phyloP scores from a whole-genome alignment of 2,797 vertebrate genomes.

The Manis pentadactyla region DNA sequence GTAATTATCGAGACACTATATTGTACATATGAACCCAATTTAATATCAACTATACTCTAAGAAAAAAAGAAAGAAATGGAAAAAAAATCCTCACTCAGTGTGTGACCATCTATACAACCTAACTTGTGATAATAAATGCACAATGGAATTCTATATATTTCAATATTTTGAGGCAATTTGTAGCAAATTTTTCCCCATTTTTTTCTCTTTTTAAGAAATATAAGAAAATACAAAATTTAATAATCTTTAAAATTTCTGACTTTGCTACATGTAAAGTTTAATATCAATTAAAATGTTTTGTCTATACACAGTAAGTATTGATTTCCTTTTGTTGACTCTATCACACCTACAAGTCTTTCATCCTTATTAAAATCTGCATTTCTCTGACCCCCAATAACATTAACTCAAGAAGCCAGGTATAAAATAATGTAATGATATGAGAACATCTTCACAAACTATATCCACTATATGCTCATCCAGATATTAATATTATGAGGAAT shows the following conservation, averaged over 20 bases:
- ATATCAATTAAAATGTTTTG: constrained; percentile 9
- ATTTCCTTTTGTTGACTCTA: neutral
- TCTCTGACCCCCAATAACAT: neutral
- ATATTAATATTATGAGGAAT: neutral
- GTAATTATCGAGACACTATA: too few species aligned
- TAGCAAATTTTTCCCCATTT: neutral
- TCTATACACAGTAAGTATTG: neutral
- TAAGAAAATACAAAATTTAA: neutral
- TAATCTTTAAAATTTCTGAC: neutral
- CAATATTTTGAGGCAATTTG: neutral
- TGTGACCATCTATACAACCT: neutral
- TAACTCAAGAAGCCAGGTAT: neutral
- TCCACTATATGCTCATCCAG: neutral
- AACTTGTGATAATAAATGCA: neutral
- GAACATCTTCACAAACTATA: neutral
- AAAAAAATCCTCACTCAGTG: neutral
- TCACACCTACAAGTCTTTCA: neutral
- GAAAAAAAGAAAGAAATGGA: too few species aligned
- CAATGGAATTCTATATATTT: neutral
- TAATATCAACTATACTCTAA: too few species aligned
- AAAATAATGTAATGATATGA: neutral
- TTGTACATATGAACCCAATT: too few species aligned
- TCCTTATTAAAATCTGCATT: neutral
- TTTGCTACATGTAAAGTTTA: neutral
- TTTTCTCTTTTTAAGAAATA: neutral